phyloP scores from a whole-genome alignment of 2,797 vertebrate genomes.

The Selene dorsalis region DNA sequence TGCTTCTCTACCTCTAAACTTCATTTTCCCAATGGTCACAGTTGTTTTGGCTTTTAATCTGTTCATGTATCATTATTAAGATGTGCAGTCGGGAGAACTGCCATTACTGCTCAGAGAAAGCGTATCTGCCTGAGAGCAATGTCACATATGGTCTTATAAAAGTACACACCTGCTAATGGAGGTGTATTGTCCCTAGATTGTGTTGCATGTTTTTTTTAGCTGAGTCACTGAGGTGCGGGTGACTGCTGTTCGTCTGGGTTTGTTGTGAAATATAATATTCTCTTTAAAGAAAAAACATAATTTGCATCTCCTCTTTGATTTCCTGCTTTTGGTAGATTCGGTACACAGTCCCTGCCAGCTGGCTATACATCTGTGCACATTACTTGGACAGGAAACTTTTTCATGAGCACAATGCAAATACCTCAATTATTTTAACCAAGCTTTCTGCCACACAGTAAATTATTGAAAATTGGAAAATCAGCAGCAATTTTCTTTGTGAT shows the following conservation, averaged over 20 bases:
- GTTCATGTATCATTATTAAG: conserved; percentile 42
- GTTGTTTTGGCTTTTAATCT: conserved; percentile 53
- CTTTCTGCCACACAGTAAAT: conserved; percentile 37
- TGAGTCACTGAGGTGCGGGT: conserved; percentile 23
- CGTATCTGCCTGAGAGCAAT: conserved; percentile 22
- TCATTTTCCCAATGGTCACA: conserved; percentile 39
- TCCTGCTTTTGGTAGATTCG: conserved; percentile 7
- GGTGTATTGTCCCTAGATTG: conserved; percentile 8
- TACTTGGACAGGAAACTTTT: conserved; percentile 26
- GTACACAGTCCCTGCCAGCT: conserved; percentile 48
- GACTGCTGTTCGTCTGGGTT: conserved; percentile 21
- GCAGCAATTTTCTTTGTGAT: conserved; percentile 31
- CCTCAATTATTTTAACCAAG: conserved; percentile 45
- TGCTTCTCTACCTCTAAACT: conserved; percentile 11
- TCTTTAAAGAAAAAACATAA: too few species aligned
- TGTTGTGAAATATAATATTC: conserved; percentile 12
- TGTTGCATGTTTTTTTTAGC: not conserved
- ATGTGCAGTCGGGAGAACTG: not conserved
- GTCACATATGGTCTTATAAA: conserved; percentile 24
- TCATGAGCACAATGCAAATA: conserved; percentile 29
- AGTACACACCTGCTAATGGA: conserved; percentile 35
- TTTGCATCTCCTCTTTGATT: conserved; percentile 27
- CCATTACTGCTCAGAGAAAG: conserved; percentile 16
- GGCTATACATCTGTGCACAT: conserved; percentile 48
- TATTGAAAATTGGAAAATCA: conserved; percentile 42